Conservation (phyloP, 2,113 vertebrate genomes). For the Erythrolamprus reginae region DNA sequence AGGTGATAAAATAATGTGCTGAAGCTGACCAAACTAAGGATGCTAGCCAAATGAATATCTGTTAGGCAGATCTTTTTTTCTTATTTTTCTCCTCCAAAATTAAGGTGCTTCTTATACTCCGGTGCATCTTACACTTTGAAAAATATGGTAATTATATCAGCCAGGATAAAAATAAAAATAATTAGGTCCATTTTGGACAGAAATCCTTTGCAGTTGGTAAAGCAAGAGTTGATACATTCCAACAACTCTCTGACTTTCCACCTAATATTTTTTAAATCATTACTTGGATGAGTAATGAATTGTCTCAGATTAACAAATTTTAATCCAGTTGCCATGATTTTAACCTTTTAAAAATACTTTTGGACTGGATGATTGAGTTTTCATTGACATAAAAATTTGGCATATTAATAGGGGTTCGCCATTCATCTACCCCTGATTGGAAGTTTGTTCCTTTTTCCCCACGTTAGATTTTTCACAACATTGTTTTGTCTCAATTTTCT, state of each 20-base stretch:
- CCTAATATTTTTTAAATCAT: background rate
- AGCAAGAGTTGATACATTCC: background rate
- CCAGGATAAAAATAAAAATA: background rate
- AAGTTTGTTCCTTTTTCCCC: background rate
- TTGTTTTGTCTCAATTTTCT: background rate
- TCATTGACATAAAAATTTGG: background rate
- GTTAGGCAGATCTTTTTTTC: no score
- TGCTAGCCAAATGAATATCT: no score
- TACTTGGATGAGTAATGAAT: background rate
- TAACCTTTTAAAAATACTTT: background rate
- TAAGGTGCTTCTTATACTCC: no score
- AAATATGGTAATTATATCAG: no score
- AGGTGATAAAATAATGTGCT: no score
- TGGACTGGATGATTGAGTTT: background rate
- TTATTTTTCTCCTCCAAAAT: no score
- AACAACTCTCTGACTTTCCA: background rate
- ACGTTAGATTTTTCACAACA: background rate
- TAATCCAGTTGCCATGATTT: background rate
- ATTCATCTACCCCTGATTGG: background rate
- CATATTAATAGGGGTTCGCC: background rate
- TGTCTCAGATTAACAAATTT: background rate
- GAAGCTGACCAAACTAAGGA: no score
- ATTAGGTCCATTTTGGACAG: background rate
- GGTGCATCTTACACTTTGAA: no score
- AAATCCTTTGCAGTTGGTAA: background rate